Base-by-base conservation (phyloP, 2,113 vertebrate genomes). In the Rutilus rutilus region DNA sequence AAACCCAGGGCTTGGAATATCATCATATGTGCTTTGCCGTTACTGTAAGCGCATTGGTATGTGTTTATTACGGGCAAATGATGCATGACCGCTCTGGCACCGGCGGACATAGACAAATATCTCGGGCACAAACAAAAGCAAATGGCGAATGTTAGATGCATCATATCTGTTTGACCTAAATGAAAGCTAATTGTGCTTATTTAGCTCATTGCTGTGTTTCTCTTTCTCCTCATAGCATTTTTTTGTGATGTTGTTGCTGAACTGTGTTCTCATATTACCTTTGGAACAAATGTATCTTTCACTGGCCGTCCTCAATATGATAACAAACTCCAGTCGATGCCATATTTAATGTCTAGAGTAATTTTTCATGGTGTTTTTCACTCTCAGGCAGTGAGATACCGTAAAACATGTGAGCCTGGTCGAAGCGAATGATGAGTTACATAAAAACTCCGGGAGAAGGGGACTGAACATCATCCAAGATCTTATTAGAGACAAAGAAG, bases 401-500 rank as follows among this genome's bases (percentile, higher is more conserved):
- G 65, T 57, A 87, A 86, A 87, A 90, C 85, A 91, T 88, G 82
- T 88, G 86, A 84, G 78, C 77, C 79, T 73, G 86, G 82, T 74
- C 76, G 67, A 84, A 39, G 45, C 81, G 45, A 87, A 67, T 54
- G 78, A 86, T 88, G 84, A 87, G 85, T 88, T 86, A 77, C 45
- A 84, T 23, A 85, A 82, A 76, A 82, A 78, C 36, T 82, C 39
- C 84, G 69, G 79, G 79, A 81, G 62, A 82, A 39, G 50, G 82
- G 86, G 83, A 90, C 84, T 90, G 89, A 91, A 91, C 84, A 86
- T 88, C 86, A 86, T 91, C 89, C 91, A 91, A 88, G 86, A 86
- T 90, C 78, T 82, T 91, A 86, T 90, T 87, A 90, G 82, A 91
- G 88, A 92, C 91, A 90, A 90, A 91, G 89, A 91, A 79, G 87